Percentiles rank a stretch among this genome's conserved stretches.
phyloP scores from a whole-genome alignment of 2,113 vertebrate genomes.

The Bagarius yarrelli region DNA sequence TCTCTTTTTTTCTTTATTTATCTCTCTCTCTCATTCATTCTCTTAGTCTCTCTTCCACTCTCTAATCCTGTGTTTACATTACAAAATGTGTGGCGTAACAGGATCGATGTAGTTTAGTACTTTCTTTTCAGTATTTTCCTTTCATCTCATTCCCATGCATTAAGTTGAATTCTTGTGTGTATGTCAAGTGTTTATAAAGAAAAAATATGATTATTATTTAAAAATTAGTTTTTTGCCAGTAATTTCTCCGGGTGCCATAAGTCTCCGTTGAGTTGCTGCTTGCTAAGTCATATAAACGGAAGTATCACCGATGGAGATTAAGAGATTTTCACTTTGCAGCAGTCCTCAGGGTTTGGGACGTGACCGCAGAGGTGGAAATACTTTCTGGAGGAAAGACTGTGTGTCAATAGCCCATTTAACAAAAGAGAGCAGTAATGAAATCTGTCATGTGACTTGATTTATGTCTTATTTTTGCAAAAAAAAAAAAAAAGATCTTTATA shows the following conservation, averaged over 20 bases:
- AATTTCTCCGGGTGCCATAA: not conserved
- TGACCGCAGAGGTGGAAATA: not conserved
- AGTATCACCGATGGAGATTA: not conserved
- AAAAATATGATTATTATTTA: not conserved
- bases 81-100: not conserved
- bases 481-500: not conserved
- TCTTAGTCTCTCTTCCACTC: no score
- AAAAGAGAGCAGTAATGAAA: slow-evolving; percentile 4
- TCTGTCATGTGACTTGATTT: slow-evolving; percentile 13
- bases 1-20: no score
- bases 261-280: not conserved
- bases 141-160: not conserved
- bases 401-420: slow-evolving; percentile 2
- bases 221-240: not conserved
- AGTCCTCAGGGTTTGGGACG: not conserved
- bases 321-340: not conserved
- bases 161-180: not conserved
- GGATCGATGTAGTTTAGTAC: not conserved
- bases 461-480: slow-evolving; percentile 15
- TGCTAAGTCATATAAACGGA: not conserved
- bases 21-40: no score
- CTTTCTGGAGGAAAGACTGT: not conserved
- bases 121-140: not conserved
- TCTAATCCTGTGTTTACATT: no score
- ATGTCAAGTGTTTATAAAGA: no score